phyloP scores from a whole-genome alignment of 2,797 vertebrate genomes.

The Huso huso region DNA sequence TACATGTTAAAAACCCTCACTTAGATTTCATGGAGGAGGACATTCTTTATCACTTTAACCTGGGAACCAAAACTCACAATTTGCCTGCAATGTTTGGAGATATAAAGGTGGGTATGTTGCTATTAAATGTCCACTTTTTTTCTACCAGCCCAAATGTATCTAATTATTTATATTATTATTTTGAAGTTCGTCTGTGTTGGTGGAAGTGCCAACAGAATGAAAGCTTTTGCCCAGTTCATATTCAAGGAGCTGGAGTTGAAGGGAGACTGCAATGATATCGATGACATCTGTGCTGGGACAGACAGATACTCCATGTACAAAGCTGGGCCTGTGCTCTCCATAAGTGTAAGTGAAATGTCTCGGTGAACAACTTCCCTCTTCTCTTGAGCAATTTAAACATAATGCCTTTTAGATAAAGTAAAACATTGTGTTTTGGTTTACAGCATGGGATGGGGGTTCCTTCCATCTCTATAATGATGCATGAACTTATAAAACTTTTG shows the following conservation, averaged over 20 bases:
- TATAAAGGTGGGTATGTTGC: conserved; percentile 63
- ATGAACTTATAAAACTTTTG: conserved; percentile 84
- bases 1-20: conserved; percentile 72
- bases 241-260: conserved; percentile 61
- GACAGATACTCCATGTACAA: conserved; percentile 80
- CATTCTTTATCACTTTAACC: conserved; percentile 74
- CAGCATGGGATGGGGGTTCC: conserved; percentile 83
- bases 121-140: not conserved
- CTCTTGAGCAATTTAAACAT: no score
- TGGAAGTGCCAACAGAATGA: conserved; percentile 75
- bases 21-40: conserved; percentile 77
- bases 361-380: not conserved
- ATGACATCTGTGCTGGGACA: conserved; percentile 71
- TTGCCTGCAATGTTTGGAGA: conserved; percentile 82
- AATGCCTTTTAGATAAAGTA: not conserved
- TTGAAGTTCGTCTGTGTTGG: conserved; percentile 76
- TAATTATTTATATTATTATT: not conserved
- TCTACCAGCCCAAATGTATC: no score
- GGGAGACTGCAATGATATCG: conserved; percentile 47
- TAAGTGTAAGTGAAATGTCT: conserved; percentile 59
- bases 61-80: conserved; percentile 78
- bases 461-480: conserved; percentile 85
- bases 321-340: conserved; percentile 70
- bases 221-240: conserved; percentile 73
- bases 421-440: not conserved